These are phyloP conservation scores for Myrmecophaga tridactyla DNA, from an alignment of 2,113 vertebrate genomes.

Conservation along the genomic window DNA sequence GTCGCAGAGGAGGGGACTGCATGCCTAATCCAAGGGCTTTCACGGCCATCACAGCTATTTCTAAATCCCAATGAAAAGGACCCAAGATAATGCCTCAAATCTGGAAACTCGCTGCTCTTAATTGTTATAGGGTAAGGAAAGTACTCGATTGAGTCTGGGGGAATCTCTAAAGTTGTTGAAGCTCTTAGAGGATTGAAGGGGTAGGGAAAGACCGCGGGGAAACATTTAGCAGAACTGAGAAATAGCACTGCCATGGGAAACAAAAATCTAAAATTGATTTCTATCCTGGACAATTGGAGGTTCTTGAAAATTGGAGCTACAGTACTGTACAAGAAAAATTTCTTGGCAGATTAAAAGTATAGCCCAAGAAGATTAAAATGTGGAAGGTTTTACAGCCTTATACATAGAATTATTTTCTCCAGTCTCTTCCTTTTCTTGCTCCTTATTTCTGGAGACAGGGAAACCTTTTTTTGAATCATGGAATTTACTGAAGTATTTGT, in stretches of 20 bases:
- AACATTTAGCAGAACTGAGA: background rate
- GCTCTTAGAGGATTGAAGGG: background rate
- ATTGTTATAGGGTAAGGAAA: background rate
- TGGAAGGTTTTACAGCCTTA: background rate
- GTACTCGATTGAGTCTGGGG: too few species aligned
- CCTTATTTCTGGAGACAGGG: conserved; percentile 6
- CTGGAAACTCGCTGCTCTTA: background rate
- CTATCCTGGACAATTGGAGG: background rate
- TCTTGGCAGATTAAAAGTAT: background rate
- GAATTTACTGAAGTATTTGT: conserved; percentile 26
- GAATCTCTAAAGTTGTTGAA: background rate
- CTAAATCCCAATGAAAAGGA: background rate
- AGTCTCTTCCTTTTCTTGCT: background rate
- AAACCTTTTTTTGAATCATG: background rate
- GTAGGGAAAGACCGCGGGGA: background rate
- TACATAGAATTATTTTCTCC: background rate
- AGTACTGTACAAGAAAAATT: background rate
- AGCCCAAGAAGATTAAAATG: background rate
- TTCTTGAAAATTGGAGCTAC: background rate
- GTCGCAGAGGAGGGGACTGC: background rate
- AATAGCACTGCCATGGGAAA: background rate
- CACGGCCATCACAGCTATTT: background rate
- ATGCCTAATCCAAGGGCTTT: background rate
- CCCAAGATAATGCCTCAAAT: background rate
- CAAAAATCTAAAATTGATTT: background rate